Evolutionary conservation across 2,888 invertebrate genomes (phyloP), one percentile per base, ranked within the genome.

Genomic region (Sphinx pinastri): DNA sequence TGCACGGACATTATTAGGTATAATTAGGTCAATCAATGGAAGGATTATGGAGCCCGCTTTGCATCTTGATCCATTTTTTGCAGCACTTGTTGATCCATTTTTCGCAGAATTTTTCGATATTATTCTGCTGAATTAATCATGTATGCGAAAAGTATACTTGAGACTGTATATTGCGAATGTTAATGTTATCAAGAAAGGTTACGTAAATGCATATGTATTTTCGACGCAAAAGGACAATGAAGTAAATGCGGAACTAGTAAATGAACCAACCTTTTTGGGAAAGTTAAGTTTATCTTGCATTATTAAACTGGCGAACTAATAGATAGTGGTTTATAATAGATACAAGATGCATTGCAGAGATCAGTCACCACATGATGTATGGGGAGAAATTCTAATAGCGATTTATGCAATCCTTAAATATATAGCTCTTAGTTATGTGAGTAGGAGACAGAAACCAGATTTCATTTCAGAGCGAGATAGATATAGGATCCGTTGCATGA

Each of bases 1-100:
- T 75, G 73, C 72, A 75, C 72, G 72, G 19, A 71, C 71, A 74
- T 72, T 78, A 81, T 79, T 81, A 70, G 73, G 74, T 74, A 60
- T 80, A 86, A 84, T 84, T 82, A 81, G 81, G 79, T 74, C 81
- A 82, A 82, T 79, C 75, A 75, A 74, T 77, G 73, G 71, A 71
- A 73, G 73, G 77, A 78, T 79, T 76, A 79, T 49, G 49, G 19
- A 49, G 19, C 16, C 63, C 73, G 70, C 73, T 68, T 75, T 68
- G 75, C 73, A 73, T 71, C 58, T 68, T 38, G 38, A 38, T 38
- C 38, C 6, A 38, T 38, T 38, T 38, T 38, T 38, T 38, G 38
- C 6, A 55, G 10, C 16, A 19, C 19, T 19, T 8, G 11, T 19
- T 55, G 10, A 19, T 54, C 10, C 16, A 54, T 10, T n/a, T 16